Base-by-base conservation (phyloP, 2,797 vertebrate genomes). In the Myotis findleyi region DNA sequence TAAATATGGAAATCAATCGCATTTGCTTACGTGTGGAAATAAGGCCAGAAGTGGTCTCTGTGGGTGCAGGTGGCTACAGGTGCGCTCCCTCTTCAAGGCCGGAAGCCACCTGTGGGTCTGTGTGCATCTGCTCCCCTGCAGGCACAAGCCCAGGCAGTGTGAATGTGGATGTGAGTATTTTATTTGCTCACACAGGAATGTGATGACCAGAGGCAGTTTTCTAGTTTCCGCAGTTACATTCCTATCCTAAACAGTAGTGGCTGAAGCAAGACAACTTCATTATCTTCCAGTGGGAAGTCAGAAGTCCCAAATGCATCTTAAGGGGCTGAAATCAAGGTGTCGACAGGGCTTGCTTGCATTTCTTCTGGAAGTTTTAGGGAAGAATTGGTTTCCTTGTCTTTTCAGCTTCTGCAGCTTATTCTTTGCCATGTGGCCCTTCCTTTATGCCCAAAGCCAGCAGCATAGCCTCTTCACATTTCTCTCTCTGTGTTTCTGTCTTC, bases 341-440 rank as follows among this genome's bases (percentile, higher is more conserved):
- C 25, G 23, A 55, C 57, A 49, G 20, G 44, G 44, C n/a, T 71
- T 53, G 5, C 10, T 57, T 47, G 8, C 17, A 7, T 85, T 87
- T 76, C 44, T 69, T 44, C 9, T 75, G 38, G 62, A 85, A 36
- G 51, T 57, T 77, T 53, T 64, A 38, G 51, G 59, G 30, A 59
- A 82, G 44, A 85, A 47, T 12, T 4, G 5, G 6, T 44, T 93
- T 95, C n/a, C 64, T 76, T 21, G 59, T 9, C 30, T 64, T 64
- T 88, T 80, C 59, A 94, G 21, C 72, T 86, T 82, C 49, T 76
- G 41, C 68, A 81, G 82, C 73, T 95, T 12, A 23, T 53, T 90
- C 33, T 59, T 94, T 81, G 87, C 64, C 80, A 73, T 0, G 0
- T 16, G 47, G 27, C 47, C 72, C 10, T 68, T 95, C 38, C 36